A percentile compares a stretch with the other conserved stretches of the same genome.
Conservation (phyloP, 1,140 invertebrate genomes). For the Eumaeus atala region DNA sequence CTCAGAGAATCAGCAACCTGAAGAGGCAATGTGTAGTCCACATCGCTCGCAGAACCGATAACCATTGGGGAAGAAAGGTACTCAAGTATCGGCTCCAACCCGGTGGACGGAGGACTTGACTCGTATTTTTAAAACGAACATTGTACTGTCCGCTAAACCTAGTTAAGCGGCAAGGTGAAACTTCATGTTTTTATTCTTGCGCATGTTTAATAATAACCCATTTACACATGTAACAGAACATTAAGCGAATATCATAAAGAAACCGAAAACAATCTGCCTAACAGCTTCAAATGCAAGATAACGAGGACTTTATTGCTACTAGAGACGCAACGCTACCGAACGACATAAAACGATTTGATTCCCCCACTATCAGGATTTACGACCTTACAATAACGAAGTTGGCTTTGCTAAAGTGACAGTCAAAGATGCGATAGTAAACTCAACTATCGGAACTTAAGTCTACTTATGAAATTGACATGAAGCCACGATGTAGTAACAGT, state of each 20-base stretch:
- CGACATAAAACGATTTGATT: slow-evolving; percentile 7
- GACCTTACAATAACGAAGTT: neutral
- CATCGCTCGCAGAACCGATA: too few relatives aligned
- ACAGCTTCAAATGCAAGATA: slow-evolving; percentile 4
- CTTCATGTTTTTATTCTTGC: neutral
- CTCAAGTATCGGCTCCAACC: too few relatives aligned
- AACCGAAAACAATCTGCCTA: slow-evolving; percentile 2
- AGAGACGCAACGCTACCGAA: neutral
- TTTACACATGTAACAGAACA: neutral
- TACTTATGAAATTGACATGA: too few relatives aligned
- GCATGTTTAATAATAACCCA: neutral
- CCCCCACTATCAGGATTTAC: slow-evolving; percentile 2
- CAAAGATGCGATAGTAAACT: neutral
- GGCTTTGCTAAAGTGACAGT: neutral
- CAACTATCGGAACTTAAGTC: neutral
- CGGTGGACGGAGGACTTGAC: too few relatives aligned
- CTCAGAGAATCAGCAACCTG: too few relatives aligned
- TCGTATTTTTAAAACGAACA: too few relatives aligned
- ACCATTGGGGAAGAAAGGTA: too few relatives aligned
- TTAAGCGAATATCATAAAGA: neutral
- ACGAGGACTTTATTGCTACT: neutral
- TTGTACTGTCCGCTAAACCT: too few relatives aligned
- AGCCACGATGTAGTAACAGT: too few relatives aligned
- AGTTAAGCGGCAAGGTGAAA: too few relatives aligned
- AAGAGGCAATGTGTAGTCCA: too few relatives aligned